Base-by-base conservation (phyloP, 2,113 vertebrate species). In the Orientallactaga bullata region DNA sequence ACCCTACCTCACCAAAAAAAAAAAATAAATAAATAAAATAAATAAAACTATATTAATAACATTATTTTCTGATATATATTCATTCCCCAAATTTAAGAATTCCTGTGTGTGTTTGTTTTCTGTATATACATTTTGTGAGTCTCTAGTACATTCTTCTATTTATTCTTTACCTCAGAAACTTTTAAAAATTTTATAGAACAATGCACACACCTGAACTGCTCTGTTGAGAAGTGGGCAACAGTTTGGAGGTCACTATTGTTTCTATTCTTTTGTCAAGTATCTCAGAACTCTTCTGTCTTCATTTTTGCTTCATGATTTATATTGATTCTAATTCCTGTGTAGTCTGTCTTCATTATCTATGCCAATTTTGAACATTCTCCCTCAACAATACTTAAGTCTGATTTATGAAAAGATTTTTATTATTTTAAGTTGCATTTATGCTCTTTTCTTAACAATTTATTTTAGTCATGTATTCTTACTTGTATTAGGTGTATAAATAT, bases 301-400 rank as follows among this genome's bases (percentile, higher is more conserved):
- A 73, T 69, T 79, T 82, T 85, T 94, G 9, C 9, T 92, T 90
- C 18, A 61, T 17, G 93, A 60, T 68, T 85, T 65, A 42, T 35
- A 85, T 69, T 7, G 10, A 79, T 95, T 84, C 79, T 12, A 83
- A 77, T 73, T 88, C 20, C n/a, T 79, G 6, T 81, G 47, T 2
- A 32, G 12, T 90, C 82, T 79, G 42, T 92, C 90, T 93, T 87
- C 32, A 63, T 90, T 61, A 78, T n/a, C n/a, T n/a, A n/a, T 94
- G 65, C 73, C 2, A 42, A 28, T 78, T 85, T 23, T 55, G 35
- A 78, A 68, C 74, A n/a, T 91, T 92, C 28, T 88, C 24, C 3
- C 61, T 90, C 35, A 90, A 47, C 0, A 55, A 77, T 5, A 47
- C 16, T 47, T 20, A 58, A 26, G 4, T 15, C 68, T 81, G 17